Conservation (phyloP, 2,113 vertebrate genomes). For the Thamnophis sirtalis region DNA sequence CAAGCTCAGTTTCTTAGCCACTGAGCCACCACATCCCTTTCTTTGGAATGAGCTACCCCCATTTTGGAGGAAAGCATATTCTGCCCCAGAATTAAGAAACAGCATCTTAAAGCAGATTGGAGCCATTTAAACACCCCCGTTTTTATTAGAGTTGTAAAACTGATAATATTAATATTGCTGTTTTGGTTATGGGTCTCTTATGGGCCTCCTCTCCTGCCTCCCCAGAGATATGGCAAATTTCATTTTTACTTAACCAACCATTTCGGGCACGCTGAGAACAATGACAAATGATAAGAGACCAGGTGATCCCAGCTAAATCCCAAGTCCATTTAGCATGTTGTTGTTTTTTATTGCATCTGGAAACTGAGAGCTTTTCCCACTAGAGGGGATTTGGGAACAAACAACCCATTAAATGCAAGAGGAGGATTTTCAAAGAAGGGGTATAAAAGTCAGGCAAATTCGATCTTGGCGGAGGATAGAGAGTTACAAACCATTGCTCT, state of each 20-base stretch:
- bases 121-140: not conserved
- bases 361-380: slow-evolving; percentile 17
- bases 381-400: slow-evolving; percentile 13
- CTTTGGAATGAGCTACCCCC: not conserved
- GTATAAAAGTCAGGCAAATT: not conserved
- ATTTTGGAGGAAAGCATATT: not conserved
- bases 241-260: not conserved
- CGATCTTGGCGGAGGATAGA: not conserved
- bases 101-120: not conserved
- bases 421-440: not conserved
- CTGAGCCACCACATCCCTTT: too few species aligned
- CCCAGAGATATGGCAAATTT: slow-evolving; percentile 10
- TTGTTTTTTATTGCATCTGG: slow-evolving; percentile 22
- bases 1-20: too few species aligned
- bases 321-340: slow-evolving; percentile 16
- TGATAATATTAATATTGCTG: not conserved
- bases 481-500: not conserved
- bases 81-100: not conserved
- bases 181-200: not conserved
- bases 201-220: not conserved
- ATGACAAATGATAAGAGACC: slow-evolving; percentile 17
- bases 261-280: not conserved
- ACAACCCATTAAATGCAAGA: slow-evolving; percentile 23
- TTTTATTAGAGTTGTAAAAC: not conserved
- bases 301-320: not conserved